phyloP scores from a whole-genome alignment of 2,113 vertebrate genomes.

The Scartelaos histophorus region DNA sequence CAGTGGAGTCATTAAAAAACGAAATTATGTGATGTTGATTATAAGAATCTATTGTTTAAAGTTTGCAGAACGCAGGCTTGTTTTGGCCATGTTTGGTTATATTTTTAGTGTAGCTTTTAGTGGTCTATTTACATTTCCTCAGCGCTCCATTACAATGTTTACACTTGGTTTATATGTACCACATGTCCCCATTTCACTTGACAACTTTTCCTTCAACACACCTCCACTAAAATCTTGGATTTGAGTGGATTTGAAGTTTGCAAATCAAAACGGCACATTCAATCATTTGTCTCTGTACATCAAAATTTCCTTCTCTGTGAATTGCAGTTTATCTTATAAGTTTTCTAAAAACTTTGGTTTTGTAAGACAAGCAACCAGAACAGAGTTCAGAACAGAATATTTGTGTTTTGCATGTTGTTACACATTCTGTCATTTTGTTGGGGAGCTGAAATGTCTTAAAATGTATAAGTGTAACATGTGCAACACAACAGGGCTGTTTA shows the following conservation, averaged over 20 bases:
- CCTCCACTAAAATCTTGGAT: too few relatives aligned
- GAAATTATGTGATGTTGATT: not conserved
- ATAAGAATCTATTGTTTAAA: not conserved
- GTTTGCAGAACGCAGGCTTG: not conserved
- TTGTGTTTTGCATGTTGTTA: not conserved
- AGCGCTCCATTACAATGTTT: conserved; percentile 19
- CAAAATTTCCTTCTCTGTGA: too few relatives aligned
- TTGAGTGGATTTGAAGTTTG: too few relatives aligned
- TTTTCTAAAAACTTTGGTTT: too few relatives aligned
- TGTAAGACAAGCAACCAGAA: too few relatives aligned
- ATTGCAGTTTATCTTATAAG: too few relatives aligned
- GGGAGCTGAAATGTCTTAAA: not conserved
- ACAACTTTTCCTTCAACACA: not conserved
- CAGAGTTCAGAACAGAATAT: too few relatives aligned
- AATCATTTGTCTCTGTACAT: too few relatives aligned
- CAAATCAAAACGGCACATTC: too few relatives aligned
- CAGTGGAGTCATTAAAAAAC: not conserved
- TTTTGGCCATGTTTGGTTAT: conserved; percentile 39
- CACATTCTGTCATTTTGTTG: not conserved
- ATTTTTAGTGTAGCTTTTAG: conserved; percentile 2
- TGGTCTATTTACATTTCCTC: conserved; percentile 1
- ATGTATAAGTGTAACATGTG: not conserved
- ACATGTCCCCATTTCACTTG: not conserved
- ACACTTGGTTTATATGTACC: not conserved
- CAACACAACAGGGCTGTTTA: not conserved